Conservation (phyloP, 2,888 invertebrate species). For the Alentia gelatinosa region DNA sequence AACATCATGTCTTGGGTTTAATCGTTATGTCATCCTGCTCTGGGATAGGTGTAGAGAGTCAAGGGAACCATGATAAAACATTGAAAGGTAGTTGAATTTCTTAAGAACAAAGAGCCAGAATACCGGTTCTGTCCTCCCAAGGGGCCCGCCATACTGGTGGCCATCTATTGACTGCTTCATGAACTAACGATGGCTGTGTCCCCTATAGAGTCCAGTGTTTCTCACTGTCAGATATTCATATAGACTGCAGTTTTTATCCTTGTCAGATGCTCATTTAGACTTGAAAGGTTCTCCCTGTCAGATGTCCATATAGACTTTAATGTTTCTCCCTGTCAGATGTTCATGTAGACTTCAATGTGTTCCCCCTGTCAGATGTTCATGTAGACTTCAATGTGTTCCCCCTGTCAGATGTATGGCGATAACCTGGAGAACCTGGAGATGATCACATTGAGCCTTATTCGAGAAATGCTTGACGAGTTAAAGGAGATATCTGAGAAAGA, state of each 20-base stretch:
- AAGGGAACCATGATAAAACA: too few species aligned
- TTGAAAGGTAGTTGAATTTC: too few species aligned
- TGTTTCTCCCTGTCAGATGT: neutral
- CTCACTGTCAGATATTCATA: neutral
- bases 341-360: neutral
- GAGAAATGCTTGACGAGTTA: neutral
- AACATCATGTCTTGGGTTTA: too few species aligned
- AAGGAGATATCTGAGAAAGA: neutral
- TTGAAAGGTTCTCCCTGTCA: neutral
- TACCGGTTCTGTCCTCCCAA: too few species aligned
- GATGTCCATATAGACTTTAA: neutral
- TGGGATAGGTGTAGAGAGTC: too few species aligned
- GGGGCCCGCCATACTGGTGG: too few species aligned
- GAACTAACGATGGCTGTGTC: too few species aligned
- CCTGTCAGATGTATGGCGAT: neutral
- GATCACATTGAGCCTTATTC: neutral
- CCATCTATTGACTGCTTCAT: too few species aligned
- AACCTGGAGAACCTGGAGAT: conserved; percentile 19
- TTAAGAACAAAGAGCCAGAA: too few species aligned
- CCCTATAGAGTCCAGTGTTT: neutral
- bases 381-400: neutral
- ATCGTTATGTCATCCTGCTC: too few species aligned
- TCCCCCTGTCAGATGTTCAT: too few species aligned
- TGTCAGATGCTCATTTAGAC: neutral
- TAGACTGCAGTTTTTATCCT: neutral